Conservation (phyloP, 2,888 invertebrate genomes). For the Hyposoter dolosus region DNA sequence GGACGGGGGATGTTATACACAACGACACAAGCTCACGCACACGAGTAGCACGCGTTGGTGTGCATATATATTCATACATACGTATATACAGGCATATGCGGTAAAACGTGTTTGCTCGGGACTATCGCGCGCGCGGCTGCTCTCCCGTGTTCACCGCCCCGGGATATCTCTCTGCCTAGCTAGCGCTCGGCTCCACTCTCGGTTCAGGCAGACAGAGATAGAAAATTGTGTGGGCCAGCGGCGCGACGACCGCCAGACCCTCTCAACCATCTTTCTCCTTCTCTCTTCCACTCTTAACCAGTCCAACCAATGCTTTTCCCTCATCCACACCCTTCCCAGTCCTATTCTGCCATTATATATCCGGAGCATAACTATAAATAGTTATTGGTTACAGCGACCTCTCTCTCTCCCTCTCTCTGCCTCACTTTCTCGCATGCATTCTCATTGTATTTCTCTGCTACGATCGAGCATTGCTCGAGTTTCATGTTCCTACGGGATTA, state of each 20-base stretch:
- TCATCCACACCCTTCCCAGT: slow-evolving; percentile 19
- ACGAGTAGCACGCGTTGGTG: not conserved
- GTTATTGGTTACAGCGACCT: slow-evolving; percentile 51
- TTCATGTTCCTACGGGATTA: slow-evolving; percentile 55
- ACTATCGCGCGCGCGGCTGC: slow-evolving; percentile 55
- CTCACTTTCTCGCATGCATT: not conserved
- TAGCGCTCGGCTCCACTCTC: slow-evolving; percentile 16
- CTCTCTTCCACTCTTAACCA: slow-evolving; percentile 20
- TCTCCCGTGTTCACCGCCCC: slow-evolving; percentile 62
- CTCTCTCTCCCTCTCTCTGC: not conserved
- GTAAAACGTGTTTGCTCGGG: slow-evolving; percentile 65
- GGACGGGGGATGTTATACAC: slow-evolving; percentile 35
- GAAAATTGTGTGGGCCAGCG: slow-evolving; percentile 44
- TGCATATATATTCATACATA: not conserved
- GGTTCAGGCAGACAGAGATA: slow-evolving; percentile 15
- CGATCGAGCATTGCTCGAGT: slow-evolving; percentile 35
- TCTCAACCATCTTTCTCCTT: not conserved
- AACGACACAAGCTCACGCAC: not conserved
- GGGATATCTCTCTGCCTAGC: slow-evolving; percentile 61
- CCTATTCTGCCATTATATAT: slow-evolving; percentile 45
- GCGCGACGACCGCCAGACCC: slow-evolving; percentile 34
- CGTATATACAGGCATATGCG: slow-evolving; percentile 44
- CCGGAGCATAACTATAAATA: slow-evolving; percentile 34
- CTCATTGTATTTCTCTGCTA: slow-evolving; percentile 15
- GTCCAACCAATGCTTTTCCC: slow-evolving; percentile 10